These are phyloP conservation scores for Pongo abelii DNA, from an alignment of 2,113 vertebrate species.

Conservation along the genomic window DNA sequence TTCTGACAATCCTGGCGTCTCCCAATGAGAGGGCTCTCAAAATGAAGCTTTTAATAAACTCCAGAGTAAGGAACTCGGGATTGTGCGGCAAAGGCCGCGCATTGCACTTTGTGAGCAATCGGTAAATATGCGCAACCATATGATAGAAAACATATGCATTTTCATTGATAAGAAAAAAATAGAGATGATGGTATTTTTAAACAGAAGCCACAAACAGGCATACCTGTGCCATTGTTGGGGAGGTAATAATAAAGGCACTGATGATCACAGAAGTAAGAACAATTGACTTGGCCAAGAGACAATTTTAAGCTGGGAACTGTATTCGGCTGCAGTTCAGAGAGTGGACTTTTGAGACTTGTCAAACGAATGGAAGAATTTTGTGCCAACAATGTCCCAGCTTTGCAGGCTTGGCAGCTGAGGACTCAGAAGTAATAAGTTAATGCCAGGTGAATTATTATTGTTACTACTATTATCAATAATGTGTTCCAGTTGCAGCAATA, in stretches of 20 bases:
- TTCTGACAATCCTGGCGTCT: background rate
- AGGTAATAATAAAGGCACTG: background rate
- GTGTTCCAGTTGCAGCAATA: background rate
- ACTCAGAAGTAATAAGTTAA: background rate
- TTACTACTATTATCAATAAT: background rate
- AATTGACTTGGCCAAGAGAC: background rate
- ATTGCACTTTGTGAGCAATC: background rate
- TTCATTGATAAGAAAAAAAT: background rate
- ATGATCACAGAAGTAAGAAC: background rate
- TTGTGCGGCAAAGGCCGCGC: background rate
- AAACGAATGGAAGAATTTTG: background rate
- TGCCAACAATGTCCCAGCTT: background rate
- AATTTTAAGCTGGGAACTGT: background rate
- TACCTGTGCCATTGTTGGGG: background rate
- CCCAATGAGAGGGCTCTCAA: background rate
- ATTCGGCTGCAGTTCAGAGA: background rate
- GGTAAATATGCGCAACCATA: rapidly evolving
- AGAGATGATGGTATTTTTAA: background rate
- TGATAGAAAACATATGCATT: background rate
- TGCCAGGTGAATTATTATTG: background rate
- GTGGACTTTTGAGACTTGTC: conserved; percentile 9
- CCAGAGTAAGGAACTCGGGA: rapidly evolving
- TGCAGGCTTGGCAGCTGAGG: background rate
- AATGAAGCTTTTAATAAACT: background rate
- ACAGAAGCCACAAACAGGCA: background rate